Evolutionary conservation across 2,797 vertebrate genomes (phyloP).

Genomic region (Hydrocynus forskahlii): DNA sequence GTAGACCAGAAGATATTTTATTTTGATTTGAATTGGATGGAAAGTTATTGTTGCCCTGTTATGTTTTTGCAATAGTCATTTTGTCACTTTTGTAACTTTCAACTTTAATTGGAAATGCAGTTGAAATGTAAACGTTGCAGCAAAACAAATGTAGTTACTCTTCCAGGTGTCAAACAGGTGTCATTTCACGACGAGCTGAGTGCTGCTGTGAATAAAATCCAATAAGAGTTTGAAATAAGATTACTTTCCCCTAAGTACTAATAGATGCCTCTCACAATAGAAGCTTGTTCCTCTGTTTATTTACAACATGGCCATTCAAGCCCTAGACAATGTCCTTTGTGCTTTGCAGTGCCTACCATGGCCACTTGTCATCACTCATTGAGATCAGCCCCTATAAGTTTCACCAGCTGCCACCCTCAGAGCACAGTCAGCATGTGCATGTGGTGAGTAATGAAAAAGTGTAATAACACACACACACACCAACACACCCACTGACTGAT

Average conservation of each 20-base stretch:
- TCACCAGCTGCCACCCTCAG: slow-evolving; percentile 79
- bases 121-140: too few relatives aligned
- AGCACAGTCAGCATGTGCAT: slow-evolving; percentile 87
- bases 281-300: slow-evolving; percentile 15
- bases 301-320: slow-evolving; percentile 25
- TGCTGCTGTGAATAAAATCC: background rate
- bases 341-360: slow-evolving; percentile 90
- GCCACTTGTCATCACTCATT: slow-evolving; percentile 94
- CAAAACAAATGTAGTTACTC: too few relatives aligned
- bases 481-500: too few relatives aligned
- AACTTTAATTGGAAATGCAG: too few relatives aligned
- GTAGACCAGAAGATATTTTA: too few relatives aligned
- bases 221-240: background rate
- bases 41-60: too few relatives aligned
- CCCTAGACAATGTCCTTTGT: slow-evolving; percentile 43
- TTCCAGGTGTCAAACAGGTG: background rate
- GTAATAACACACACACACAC: slow-evolving; percentile 1
- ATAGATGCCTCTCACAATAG: background rate
- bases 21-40: too few relatives aligned
- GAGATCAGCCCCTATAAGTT: slow-evolving; percentile 99
- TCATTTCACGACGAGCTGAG: background rate
- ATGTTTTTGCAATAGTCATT: too few relatives aligned
- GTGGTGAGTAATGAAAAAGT: slow-evolving; percentile 84
- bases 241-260: background rate
- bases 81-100: too few relatives aligned